Evolutionary conservation across 64 coral and sea anemone genomes (phyloP).

Genomic region (Pocillopora damicornis): DNA sequence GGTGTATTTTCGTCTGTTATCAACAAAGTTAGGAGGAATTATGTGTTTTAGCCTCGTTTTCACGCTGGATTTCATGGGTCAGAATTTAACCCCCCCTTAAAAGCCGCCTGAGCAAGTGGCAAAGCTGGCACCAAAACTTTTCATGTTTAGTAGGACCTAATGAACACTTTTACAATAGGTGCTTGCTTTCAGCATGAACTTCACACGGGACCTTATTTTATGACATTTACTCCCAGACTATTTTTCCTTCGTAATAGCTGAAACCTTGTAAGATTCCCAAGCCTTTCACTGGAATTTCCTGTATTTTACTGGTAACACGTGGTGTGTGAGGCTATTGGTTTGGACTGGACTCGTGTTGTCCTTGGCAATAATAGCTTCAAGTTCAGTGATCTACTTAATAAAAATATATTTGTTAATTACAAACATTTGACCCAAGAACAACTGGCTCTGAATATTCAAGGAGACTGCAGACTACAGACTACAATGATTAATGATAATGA

Average conservation of each 20-base stretch:
- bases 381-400: slow-evolving; percentile 26
- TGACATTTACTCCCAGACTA: background rate
- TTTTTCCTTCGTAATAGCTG: slow-evolving; percentile 21
- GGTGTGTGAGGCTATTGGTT: slow-evolving; percentile 13
- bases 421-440: no score
- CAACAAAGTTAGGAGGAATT: slow-evolving; percentile 46
- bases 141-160: slow-evolving; percentile 45
- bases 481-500: no score
- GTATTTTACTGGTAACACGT: slow-evolving; percentile 40
- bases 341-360: background rate
- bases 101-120: slow-evolving; percentile 51
- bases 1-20: slow-evolving; percentile 48
- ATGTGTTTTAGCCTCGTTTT: slow-evolving; percentile 29
- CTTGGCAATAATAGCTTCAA: slow-evolving; percentile 12
- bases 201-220: slow-evolving; percentile 30
- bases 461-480: background rate
- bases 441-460: no score
- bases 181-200: slow-evolving; percentile 57
- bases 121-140: slow-evolving; percentile 67
- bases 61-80: slow-evolving; percentile 21
- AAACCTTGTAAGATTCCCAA: slow-evolving; percentile 27
- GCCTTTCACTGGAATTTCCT: slow-evolving; percentile 29
- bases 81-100: slow-evolving; percentile 43
- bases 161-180: slow-evolving; percentile 52
- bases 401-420: no score